phyloP scores from a whole-genome alignment of 1,140 invertebrate species.

The Drosophila novamexicana region DNA sequence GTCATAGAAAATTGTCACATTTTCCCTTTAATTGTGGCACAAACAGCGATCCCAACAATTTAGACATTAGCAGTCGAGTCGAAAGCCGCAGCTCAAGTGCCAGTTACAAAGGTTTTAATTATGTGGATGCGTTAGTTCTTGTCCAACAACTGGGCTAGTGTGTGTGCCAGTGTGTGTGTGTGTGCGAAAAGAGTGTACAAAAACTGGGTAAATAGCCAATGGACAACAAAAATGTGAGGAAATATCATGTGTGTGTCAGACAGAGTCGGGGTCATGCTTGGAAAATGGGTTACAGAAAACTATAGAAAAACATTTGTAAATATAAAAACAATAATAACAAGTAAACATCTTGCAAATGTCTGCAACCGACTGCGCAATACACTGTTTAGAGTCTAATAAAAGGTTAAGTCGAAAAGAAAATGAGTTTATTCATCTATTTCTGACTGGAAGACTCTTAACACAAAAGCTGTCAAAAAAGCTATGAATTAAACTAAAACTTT shows the following conservation, averaged over 20 bases:
- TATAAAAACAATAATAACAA: conserved; percentile 14
- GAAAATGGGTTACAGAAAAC: conserved; percentile 19
- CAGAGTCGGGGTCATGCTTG: conserved; percentile 11
- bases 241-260: conserved; percentile 16
- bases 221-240: conserved; percentile 1
- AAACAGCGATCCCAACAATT: conserved; percentile 53
- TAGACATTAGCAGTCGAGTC: conserved; percentile 31
- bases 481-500: no score
- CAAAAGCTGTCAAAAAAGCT: no score
- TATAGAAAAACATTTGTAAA: conserved; percentile 1
- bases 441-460: no score
- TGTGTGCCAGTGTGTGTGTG: background rate
- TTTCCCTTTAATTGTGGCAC: conserved; percentile 56
- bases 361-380: background rate
- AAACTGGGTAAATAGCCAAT: conserved; percentile 44
- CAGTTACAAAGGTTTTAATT: conserved; percentile 21
- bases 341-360: background rate
- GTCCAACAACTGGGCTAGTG: background rate
- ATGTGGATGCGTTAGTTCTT: conserved; percentile 1
- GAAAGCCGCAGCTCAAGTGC: conserved; percentile 13
- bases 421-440: no score
- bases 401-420: background rate
- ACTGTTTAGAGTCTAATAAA: background rate
- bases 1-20: conserved; percentile 57
- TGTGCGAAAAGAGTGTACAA: background rate